Evolutionary conservation across 2,113 vertebrate genomes (phyloP), one percentile per base, ranked within the genome.

Genomic region (Caloenas nicobarica): DNA sequence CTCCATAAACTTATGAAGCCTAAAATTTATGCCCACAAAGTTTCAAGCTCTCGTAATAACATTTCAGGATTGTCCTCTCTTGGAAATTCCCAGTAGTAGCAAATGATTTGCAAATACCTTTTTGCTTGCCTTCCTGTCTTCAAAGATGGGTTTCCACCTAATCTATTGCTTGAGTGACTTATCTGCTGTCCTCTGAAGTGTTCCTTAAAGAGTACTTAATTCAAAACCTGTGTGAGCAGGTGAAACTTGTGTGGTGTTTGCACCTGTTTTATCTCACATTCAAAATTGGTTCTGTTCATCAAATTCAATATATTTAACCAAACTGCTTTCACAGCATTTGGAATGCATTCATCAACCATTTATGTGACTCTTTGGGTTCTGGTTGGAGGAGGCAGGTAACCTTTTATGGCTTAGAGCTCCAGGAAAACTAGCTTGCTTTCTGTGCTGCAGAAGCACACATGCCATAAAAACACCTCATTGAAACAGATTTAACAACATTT

Each of bases 371-470:
- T 69, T 7, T 61, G 44, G 11, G 17, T 65, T 93, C 65, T 76
- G 58, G 54, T 46, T 18, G 40, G 83, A 93, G 61, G 57, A 87
- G 70, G 40, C 23, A 73, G 25, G 24, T 69, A 89, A 57, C 25
- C 4, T 88, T 88, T 93, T 58, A 91, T 44, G 61, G 31, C 61
- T 82, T 57, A 91, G 38, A 61, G 34, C 69, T 85, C 77, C 77
- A 62, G 76, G 77, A 96, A 96, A 91, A 66, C 46, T 56, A 76
- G 44, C 38, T 93, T 93, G 28, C 31, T 94, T 92, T 90, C 65
- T 36, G 9, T 78, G 57, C 40, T 83, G 54, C 72, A 92, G 83
- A 73, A 93, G 61, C 18, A 94, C 94, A 76, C n/a, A 76, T 72
- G 26, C 4, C 58, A 24, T 92, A 93, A 81, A 95, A 96, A 46